Base-by-base conservation (phyloP, 2,888 invertebrate species). In the Chrysopilus asiliformis region DNA sequence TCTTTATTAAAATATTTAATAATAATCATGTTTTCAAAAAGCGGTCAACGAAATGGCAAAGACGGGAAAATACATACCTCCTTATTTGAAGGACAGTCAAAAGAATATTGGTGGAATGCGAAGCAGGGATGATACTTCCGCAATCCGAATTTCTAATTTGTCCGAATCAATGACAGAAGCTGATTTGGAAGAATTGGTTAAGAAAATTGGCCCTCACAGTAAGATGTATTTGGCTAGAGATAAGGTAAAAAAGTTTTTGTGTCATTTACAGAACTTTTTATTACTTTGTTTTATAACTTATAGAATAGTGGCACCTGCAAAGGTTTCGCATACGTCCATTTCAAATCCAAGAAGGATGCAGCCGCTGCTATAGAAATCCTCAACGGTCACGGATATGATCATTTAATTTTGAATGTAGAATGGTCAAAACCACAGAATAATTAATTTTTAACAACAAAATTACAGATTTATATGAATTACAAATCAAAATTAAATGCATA, bases 301-400 rank as follows among this genome's bases (percentile, higher is more conserved):
- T 64, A 69, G 68, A 73, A 71, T 42, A 83, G 83, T 45, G 84
- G 84, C 8, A 68, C 74, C n/a, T 87, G 86, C 65, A 86, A 93
- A 72, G 97, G 97, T 42, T 98, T 97, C 66, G 97, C 97, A 10
- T 98, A 97, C 60, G 90, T 98, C 42, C 97, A 95, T 55, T 98
- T 91, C 67, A 87, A 87, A 60, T 79, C 79, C 50, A 74, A 83
- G 50, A 79, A 81, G 51, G 90, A 93, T 65, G 95, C 95, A 28
- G 84, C 86, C 4, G 77, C 83, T 51, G 98, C 98, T 39, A 94
- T 98, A 54, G 70, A 76, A 42, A 73, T 74, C 35, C 72, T 97
- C 10, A 82, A 94, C 55, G 94, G 94, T 1, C 84, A 87, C 58
- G 94, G 95, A 43, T 97, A 94, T 58, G 95, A 97, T 66, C 95